Base-by-base conservation (phyloP, 1,140 invertebrate genomes). In the Hypsibius dujardini region DNA sequence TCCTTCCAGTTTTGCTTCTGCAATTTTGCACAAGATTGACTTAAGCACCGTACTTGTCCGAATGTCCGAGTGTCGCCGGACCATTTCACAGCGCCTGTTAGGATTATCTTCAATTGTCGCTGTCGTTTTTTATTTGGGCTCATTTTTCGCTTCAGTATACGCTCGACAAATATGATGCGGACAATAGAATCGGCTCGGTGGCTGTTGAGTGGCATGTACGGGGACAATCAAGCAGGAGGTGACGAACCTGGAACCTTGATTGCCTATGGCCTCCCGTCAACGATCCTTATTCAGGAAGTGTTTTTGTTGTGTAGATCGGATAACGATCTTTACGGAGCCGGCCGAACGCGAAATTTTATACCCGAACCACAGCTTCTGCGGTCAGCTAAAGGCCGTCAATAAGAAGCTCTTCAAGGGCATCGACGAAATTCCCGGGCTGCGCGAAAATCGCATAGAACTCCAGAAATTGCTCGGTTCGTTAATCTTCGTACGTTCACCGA, bases 171-270 rank as follows among this genome's bases (percentile, higher is more conserved):
- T 60, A 76, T 75, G 15, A 73, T 71, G 46, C 56, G 77, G 45
- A 77, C 77, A 1, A 74, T 77, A n/a, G 71, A 69, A 7, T 77
- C 77, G 46, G 71, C 71, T 1, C 47, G 75, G 40, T 76, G 75
- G 71, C 70, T 76, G 1, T 12, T 76, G 28, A 74, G 74, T 12
- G 76, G 76, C 2, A 69, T 76, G 59, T 76, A 70, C 72, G 74
- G 75, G 14, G 50, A 47, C 62, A 67, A 67, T 42, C n/a, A n/a
- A n/a, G n/a, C n/a, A n/a, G n/a, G n/a, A n/a, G n/a, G n/a, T n/a
- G n/a, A n/a, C n/a, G n/a, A n/a, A n/a, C n/a, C n/a, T n/a, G n/a
- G n/a, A n/a, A n/a, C n/a, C n/a, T n/a, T n/a, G n/a, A n/a, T n/a
- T n/a, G n/a, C n/a, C n/a, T n/a, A n/a, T n/a, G n/a, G n/a, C n/a